Evolutionary conservation across 2,888 invertebrate genomes (phyloP), one percentile per base, ranked within the genome.

Genomic region (Sarcophaga subvicina): DNA sequence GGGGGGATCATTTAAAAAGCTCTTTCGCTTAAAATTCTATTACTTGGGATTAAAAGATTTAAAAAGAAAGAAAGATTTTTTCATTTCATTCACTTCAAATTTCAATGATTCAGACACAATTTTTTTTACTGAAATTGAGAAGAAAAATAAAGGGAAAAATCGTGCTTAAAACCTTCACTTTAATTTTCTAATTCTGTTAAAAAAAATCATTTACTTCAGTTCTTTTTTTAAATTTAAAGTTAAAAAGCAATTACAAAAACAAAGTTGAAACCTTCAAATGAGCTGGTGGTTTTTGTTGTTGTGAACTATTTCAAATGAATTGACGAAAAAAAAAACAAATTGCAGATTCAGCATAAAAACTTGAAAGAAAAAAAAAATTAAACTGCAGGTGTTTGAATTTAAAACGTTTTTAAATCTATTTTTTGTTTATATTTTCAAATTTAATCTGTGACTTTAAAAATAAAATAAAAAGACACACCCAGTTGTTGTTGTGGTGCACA

Each of bases 161-260:
- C 87, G 87, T 87, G 87, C 84, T 69, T 37, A 84, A 84, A 82
- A 81, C 87, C 78, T 87, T 87, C 87, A 87, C 87, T 87, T 87
- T 87, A 87, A 84, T 87, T 87, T 84, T 75, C 71, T 60, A 37
- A 37, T 70, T 54, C 77, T 71, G 69, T 47, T 47, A 69, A 72
- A 73, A 80, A 47, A 80, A 47, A 11, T 14, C 17, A 2, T 54
- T 54, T 54, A 62, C 3, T n/a, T 62, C n/a, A 62, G 22, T 14
- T 59, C 10, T 17, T 47, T 81, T 49, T 49, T 37, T 2, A 37
- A 37, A 37, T 37, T 37, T 37, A 37, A 22, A 6, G 4, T 6
- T 20, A 54, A 76, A 54, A 60, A 12, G 20, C 5, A 75, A 6
- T 62, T 17, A 17, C 37, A 66, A 25, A 72, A 12, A 47, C 6